Conservation (phyloP, 2,888 invertebrate genomes). For the Oscheius sp. region DNA sequence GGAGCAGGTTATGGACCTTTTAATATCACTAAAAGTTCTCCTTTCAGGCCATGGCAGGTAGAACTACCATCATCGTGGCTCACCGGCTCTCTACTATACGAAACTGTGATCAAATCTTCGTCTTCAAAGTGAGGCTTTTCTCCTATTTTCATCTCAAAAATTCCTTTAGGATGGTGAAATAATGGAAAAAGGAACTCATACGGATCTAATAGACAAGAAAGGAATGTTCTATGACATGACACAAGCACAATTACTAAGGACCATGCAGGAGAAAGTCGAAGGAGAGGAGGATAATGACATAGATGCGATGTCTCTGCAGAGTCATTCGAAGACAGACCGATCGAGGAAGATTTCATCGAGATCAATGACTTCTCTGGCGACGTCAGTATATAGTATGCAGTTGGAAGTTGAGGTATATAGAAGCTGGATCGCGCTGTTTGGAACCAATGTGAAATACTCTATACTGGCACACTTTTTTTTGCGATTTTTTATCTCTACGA, state of each 20-base stretch:
- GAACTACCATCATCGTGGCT: constrained; percentile 74
- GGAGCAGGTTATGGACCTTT: constrained; percentile 74
- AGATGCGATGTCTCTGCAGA: constrained; percentile 15
- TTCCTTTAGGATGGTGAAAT: constrained; percentile 69
- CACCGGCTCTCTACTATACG: constrained; percentile 74
- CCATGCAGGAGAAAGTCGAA: constrained; percentile 45
- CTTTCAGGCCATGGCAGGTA: constrained; percentile 71
- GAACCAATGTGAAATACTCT: no score
- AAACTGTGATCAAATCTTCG: constrained; percentile 73
- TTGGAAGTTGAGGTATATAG: constrained; percentile 41
- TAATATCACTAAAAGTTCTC: no score
- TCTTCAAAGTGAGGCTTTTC: constrained; percentile 44
- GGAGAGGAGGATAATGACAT: constrained; percentile 28
- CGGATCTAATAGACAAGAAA: constrained; percentile 63
- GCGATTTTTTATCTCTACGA: no score
- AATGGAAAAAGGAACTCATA: constrained; percentile 73
- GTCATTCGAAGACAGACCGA: neutral
- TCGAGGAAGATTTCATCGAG: constrained; percentile 33
- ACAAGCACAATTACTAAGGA: constrained; percentile 70
- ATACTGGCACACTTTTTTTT: no score
- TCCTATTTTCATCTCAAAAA: neutral
- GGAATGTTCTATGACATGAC: constrained; percentile 74
- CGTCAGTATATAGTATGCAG: constrained; percentile 39
- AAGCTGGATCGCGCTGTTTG: neutral
- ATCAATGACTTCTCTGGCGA: constrained; percentile 42